phyloP scores from a whole-genome alignment of 2,113 vertebrate genomes.

The Austrofundulus limnaeus region DNA sequence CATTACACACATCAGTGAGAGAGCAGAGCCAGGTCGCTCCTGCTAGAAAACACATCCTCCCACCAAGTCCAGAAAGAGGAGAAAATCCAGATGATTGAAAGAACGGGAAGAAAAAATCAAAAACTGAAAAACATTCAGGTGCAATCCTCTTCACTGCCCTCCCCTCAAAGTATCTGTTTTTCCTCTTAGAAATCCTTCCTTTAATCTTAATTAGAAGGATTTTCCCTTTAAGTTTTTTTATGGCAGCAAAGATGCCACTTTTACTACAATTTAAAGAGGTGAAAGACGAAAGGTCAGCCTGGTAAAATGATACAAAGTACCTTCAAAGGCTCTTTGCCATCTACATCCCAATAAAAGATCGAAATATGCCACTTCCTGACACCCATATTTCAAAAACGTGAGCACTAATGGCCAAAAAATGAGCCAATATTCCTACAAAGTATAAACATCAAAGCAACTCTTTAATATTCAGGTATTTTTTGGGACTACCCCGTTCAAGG shows the following conservation, averaged over 20 bases:
- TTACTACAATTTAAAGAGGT: constrained; percentile 15
- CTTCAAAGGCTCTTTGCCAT: constrained; percentile 32
- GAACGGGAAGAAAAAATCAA: constrained; percentile 13
- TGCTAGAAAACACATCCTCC: constrained; percentile 50
- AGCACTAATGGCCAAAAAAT: neutral
- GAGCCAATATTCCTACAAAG: constrained; percentile 1
- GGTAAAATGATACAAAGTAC: constrained; percentile 7
- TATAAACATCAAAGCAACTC: constrained; percentile 29
- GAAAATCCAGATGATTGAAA: constrained; percentile 47
- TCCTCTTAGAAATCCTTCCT: constrained; percentile 22
- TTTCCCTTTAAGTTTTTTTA: constrained; percentile 8
- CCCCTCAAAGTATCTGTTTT: constrained; percentile 10
- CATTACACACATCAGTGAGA: constrained; percentile 78
- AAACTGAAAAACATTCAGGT: constrained; percentile 21
- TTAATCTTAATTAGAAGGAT: constrained; percentile 42
- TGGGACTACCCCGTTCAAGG: neutral
- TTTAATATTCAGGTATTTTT: constrained; percentile 44
- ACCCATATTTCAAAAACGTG: constrained; percentile 12
- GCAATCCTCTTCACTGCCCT: constrained; percentile 49
- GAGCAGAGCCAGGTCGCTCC: constrained; percentile 70
- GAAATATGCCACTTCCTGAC: constrained; percentile 39
- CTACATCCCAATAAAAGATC: constrained; percentile 38
- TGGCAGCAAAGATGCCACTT: constrained; percentile 18
- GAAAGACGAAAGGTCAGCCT: constrained; percentile 16
- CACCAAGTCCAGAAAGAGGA: constrained; percentile 32